Base-by-base conservation (phyloP, 1,140 invertebrate genomes). In the Drosophila nebulosa region DNA sequence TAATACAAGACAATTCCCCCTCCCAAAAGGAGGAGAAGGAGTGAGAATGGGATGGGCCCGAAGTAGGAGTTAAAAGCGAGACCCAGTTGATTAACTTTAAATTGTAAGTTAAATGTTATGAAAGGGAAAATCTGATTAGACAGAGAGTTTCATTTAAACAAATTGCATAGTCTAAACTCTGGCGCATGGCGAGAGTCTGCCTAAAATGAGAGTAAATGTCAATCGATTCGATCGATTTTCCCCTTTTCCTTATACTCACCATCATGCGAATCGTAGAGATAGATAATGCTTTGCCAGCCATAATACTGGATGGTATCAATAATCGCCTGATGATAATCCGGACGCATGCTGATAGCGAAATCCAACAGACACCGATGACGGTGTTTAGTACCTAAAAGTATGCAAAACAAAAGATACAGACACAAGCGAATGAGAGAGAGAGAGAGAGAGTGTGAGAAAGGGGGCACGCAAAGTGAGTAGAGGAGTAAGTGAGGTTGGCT, bases 221-320 rank as follows among this genome's bases (percentile, higher is more conserved):
- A 32, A 32, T 32, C 30, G 7, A 32, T 32, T 39, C n/a, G n/a
- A 7, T 7, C 14, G 39, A 42, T 16, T 16, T 10, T 16, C 4
- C 3, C 0, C 2, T 30, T 27, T 16, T 4, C 14, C 55, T n/a
- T n/a, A 32, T 79, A 95, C 96, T 95, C 93, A 98, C 97, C 97
- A 92, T 98, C 97, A 88, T 98, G 96, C 3, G 97, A 98, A 92
- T 98, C 97, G 91, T 98, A 99, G 62, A 99, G 93, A 92, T 98
- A 99, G 89, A 98, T 97, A 79, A 99, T 96, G 89, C 96, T 96
- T 70, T 95, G 95, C 97, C 98, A 99, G 51, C 95, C 95, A 90
- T 98, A 98, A 91, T 97, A 95, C 67, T 95, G 93, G 70, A 99
- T 97, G 16, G 97, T 96, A 92, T 98, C 97, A 73, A 98, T 96